Evolutionary conservation across 2,888 invertebrate species (phyloP), one percentile per base, ranked within the genome.

Genomic region (Drosophila prolongata): DNA sequence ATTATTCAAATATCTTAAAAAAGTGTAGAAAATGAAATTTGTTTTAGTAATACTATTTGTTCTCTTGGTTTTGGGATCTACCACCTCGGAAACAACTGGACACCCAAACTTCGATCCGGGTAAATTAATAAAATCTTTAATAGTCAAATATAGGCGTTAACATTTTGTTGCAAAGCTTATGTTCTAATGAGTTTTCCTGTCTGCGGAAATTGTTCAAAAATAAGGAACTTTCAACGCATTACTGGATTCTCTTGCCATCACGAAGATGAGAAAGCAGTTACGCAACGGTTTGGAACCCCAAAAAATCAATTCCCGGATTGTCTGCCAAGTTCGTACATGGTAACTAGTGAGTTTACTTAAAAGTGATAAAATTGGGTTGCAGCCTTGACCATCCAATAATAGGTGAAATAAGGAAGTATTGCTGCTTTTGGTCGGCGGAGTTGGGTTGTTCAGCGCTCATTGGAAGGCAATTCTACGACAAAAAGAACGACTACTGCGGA

Each of bases 371-470:
- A 46, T n/a, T 5, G 9, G 30, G 1, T 30, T 30, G 6, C 30
- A 30, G 8, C 30, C 30, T 30, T 30, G 30, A 30, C 30, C 30
- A 30, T n/a, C 13, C 27, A 14, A 30, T 14, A 16, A 47, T 14
- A 62, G 62, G 6, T 0, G 6, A 30, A 2, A 3, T 47, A 11
- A 6, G 16, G 0, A 10, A 37, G 0, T 64, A 10, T 16, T 64
- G 62, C n/a, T 64, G 62, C 65, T 64, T 64, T 6, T 64, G 62
- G 62, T 64, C 62, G 2, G 42, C 64, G 42, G 6, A n/a, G 1
- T 1, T 34, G 40, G 62, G 62, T 8, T 62, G 62, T 6, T 4
- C 13, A 8, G 14, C n/a, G 2, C 1, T 59, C 1, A 4, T 59
- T 10, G 59, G 58, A 5, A 10, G 58, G 24, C 6, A 6, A 16